Evolutionary conservation across 2,113 vertebrate species (phyloP).

Genomic region (Suricata suricatta): DNA sequence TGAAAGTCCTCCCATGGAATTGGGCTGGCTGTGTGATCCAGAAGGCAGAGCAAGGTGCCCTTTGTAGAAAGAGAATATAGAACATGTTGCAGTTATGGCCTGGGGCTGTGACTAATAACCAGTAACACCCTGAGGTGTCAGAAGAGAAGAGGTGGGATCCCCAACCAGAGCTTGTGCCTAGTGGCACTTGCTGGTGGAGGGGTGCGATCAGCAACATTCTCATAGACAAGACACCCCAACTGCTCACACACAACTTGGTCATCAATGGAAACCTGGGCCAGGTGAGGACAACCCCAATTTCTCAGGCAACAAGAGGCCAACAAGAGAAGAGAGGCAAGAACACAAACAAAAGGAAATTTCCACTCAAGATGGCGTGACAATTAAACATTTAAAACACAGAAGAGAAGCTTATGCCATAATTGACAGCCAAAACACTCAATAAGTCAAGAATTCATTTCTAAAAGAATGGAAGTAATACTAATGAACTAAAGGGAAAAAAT

Average conservation of each 20-base stretch:
- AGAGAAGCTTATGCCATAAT: background rate
- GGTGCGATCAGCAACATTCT: background rate
- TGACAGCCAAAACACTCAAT: background rate
- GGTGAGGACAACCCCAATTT: background rate
- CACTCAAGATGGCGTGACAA: background rate
- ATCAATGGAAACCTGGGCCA: background rate
- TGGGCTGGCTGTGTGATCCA: background rate
- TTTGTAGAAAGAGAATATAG: background rate
- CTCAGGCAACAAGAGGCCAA: background rate
- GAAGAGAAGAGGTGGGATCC: background rate
- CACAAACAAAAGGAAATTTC: background rate
- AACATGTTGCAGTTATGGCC: background rate
- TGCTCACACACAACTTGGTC: background rate
- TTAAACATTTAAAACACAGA: background rate
- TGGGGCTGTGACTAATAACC: background rate
- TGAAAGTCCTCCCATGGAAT: background rate
- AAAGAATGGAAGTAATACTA: background rate
- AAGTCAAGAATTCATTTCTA: background rate
- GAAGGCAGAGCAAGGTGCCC: background rate
- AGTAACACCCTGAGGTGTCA: too few relatives aligned
- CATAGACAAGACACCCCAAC: background rate
- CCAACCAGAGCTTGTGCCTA: rapidly evolving
- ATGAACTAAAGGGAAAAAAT: background rate
- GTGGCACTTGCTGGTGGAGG: background rate
- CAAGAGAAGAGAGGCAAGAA: background rate